Evolutionary conservation across 2,113 vertebrate species (phyloP), one percentile per base, ranked within the genome.

Genomic region (Cyprinodon variegatus): DNA sequence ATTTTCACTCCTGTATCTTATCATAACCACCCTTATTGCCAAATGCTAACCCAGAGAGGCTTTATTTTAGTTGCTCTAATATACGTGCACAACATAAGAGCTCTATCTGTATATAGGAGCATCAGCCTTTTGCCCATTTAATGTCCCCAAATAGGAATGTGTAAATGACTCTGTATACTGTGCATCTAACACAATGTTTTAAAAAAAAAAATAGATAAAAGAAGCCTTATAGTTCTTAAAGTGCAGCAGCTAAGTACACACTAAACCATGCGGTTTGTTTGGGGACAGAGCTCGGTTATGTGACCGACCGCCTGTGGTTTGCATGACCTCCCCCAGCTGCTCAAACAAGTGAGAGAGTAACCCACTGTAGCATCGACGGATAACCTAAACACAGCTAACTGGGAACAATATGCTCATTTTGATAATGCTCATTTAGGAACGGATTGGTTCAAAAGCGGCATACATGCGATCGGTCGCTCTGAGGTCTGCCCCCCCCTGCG

Each of bases 161-260:
- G 91, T 94, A 93, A 88, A 93, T 94, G 72, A 93, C 90, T 83
- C 88, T 94, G 83, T 86, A 84, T 89, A 86, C 90, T 93, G 93
- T 95, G 93, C 90, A 93, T 92, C 91, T 94, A 94, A 95, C 93
- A 90, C 92, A 93, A 91, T 94, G 94, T 92, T 89, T 92, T 90
- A 89, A 89, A 91, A 80, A 81, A 77, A 41, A 68, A 36, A 66
- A 43, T 76, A 63, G 63, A 87, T 65, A 50, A 53, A 82, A 81
- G 88, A 94, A 93, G 95, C 93, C 94, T 95, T 95, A 93, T 70
- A 77, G 93, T 89, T 93, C 90, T 86, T 86, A 89, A 86, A 82
- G 82, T 83, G 84, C 92, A 93, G 90, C 93, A 92, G 86, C 89
- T 89, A 85, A 91, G 91, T 93, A 93, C 90, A 92, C 91, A 74